These are phyloP conservation scores for Arizona elegans DNA, from an alignment of 2,113 vertebrate species.

Conservation along the genomic window DNA sequence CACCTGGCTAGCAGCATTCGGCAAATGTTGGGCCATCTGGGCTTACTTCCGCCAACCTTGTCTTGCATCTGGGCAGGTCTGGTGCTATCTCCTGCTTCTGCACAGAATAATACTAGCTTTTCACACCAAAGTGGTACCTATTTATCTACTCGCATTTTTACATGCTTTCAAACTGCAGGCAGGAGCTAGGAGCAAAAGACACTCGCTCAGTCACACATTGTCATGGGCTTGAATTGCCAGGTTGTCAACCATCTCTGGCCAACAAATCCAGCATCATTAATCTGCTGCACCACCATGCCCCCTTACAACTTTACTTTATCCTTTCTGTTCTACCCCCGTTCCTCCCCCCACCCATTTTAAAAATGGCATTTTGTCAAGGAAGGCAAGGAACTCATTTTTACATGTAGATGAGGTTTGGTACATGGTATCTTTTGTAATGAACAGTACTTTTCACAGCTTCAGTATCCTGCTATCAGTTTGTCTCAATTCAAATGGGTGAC, in stretches of 20 bases:
- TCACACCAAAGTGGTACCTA: neutral
- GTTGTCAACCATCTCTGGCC: neutral
- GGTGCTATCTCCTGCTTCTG: neutral
- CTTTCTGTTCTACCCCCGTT: neutral
- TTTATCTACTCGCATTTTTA: neutral
- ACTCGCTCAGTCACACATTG: neutral
- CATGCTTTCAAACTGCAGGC: neutral
- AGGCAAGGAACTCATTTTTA: neutral
- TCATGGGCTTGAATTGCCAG: neutral
- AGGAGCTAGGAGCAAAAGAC: neutral
- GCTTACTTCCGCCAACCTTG: neutral
- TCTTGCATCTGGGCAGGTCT: neutral
- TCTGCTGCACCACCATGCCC: no score
- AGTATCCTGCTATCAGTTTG: neutral
- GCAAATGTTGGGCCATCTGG: neutral
- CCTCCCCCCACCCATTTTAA: slow-evolving; percentile 41
- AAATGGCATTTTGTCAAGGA: slow-evolving; percentile 70
- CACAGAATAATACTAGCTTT: neutral
- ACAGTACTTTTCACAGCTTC: neutral
- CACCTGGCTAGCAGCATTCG: neutral
- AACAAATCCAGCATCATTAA: neutral
- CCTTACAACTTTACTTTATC: neutral
- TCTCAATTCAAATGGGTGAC: neutral
- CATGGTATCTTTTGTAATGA: neutral
- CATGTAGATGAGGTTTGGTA: slow-evolving; percentile 1